Base-by-base conservation (phyloP, 2,888 invertebrate genomes). In the Campoletis raptor region DNA sequence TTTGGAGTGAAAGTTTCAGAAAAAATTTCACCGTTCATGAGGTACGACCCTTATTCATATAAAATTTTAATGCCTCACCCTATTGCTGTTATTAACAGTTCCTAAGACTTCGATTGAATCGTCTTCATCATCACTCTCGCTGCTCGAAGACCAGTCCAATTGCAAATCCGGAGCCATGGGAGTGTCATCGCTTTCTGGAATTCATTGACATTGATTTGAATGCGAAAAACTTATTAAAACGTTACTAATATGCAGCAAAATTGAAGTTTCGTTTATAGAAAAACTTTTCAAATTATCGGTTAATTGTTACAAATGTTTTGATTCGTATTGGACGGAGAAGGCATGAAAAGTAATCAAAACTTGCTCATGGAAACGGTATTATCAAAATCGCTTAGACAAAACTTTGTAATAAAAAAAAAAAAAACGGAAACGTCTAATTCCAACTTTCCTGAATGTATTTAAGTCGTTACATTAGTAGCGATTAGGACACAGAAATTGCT, bases 161-260 rank as follows among this genome's bases (percentile, higher is more conserved):
- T 97, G 97, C 83, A 97, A 94, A 93, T 97, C 97, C 0, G 97
- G 97, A 9, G 97, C 96, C 6, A 95, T 95, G 69, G 96, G 95
- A 30, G 95, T 95, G 89, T 95, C 92, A 79, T 94, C 94, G 70
- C 86, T 90, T 88, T 89, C 94, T 94, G 67, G 73, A 77, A 80
- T n/a, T 57, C n/a, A 40, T 18, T 42, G 24, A 15, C n/a, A n/a
- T 61, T 24, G 36, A 61, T 24, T 21, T 76, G n/a, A 64, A 30
- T 30, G 30, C 15, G 1, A 61, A 30, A 2, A 15, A 61, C 15
- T 15, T 1, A 30, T 7, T 15, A 61, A 30, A 61, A 61, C 30
- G 4, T 30, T 30, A 30, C 61, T 1, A 15, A 30, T 30, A 6
- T 30, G 15, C 30, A 30, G 1, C 6, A 30, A 30, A 61, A 15